Evolutionary conservation across 2,888 invertebrate genomes (phyloP).

Genomic region (Dromius quadrimaculatus): DNA sequence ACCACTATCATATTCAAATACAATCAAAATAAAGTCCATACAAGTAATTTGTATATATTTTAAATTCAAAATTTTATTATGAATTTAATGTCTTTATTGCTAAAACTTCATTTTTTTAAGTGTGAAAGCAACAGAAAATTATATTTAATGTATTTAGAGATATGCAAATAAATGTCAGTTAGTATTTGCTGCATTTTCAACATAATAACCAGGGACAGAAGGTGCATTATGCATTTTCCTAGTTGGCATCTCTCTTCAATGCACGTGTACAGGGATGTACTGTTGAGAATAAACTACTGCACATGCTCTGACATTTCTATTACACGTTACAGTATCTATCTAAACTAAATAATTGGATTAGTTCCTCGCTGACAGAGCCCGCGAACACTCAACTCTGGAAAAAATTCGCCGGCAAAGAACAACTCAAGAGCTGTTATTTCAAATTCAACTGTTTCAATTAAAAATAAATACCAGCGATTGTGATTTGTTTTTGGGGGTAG

Average conservation of each 20-base stretch:
- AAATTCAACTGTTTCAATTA: not conserved
- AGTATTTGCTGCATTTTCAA: constrained; percentile 6
- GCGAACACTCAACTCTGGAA: constrained; percentile 45
- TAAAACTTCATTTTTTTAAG: too few relatives aligned
- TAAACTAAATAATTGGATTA: constrained; percentile 64
- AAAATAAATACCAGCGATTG: not conserved
- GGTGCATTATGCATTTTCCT: constrained; percentile 30
- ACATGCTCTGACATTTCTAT: constrained; percentile 61
- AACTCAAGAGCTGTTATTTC: not conserved
- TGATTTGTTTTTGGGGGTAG: not conserved
- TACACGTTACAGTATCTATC: constrained; percentile 59
- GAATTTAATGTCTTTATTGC: too few relatives aligned
- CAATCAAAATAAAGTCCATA: too few relatives aligned
- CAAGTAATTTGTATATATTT: too few relatives aligned
- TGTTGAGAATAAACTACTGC: constrained; percentile 59
- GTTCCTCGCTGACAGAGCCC: constrained; percentile 60
- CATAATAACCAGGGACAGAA: constrained; percentile 7
- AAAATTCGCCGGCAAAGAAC: constrained; percentile 7
- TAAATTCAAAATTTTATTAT: too few relatives aligned
- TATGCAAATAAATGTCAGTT: constrained; percentile 17
- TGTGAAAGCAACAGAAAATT: too few relatives aligned
- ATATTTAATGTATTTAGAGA: too few relatives aligned
- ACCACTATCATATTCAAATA: too few relatives aligned
- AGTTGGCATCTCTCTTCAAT: constrained; percentile 41
- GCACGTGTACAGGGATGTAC: constrained; percentile 45